These are phyloP conservation scores for Psylliodes chrysocephalus DNA, from an alignment of 2,888 invertebrate genomes.

Conservation along the genomic window DNA sequence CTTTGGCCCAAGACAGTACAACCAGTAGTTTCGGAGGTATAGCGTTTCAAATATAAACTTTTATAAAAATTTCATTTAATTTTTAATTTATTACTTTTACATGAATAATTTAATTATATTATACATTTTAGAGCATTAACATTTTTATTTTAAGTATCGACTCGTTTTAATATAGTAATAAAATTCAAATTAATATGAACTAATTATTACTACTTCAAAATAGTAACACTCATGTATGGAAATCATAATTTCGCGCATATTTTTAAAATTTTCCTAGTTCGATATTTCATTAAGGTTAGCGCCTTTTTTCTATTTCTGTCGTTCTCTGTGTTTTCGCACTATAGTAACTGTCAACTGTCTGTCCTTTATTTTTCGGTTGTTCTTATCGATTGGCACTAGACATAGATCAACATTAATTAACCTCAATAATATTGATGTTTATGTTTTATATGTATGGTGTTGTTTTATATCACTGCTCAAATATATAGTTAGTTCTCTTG, in stretches of 20 bases:
- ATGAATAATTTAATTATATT: background rate
- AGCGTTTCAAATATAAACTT: background rate
- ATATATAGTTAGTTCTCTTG: constrained; percentile 1
- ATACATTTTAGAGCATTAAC: background rate
- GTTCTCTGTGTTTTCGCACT: background rate
- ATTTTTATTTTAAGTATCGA: background rate
- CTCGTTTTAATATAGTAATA: background rate
- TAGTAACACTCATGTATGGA: background rate
- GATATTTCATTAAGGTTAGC: background rate
- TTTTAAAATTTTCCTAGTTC: constrained; percentile 1
- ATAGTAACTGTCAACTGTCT: background rate
- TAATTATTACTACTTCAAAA: background rate
- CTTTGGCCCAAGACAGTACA: background rate
- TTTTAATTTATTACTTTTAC: background rate
- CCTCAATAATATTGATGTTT: background rate
- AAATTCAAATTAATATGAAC: background rate
- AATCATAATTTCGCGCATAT: background rate
- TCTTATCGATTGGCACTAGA: background rate
- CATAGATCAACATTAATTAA: background rate
- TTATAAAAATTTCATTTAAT: background rate
- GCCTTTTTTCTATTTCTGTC: constrained; percentile 1
- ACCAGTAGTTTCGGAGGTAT: background rate
- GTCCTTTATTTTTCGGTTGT: background rate
- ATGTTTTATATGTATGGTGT: background rate
- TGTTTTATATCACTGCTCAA: constrained; percentile 5